Evolutionary conservation across 2,113 vertebrate species (phyloP), one percentile per base, ranked within the genome.

Genomic region (Rhipidura dahli): DNA sequence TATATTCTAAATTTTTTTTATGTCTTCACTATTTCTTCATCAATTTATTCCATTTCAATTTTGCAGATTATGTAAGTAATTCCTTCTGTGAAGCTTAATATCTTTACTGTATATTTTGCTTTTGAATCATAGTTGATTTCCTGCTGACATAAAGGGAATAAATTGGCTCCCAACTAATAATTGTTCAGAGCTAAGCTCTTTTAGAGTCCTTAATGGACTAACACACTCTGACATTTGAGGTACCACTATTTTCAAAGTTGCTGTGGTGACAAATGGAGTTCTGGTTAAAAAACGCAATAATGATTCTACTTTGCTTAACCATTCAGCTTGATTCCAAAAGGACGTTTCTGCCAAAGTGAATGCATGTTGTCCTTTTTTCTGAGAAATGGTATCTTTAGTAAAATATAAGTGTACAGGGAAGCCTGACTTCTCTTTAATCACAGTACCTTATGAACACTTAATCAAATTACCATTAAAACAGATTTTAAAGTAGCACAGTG

Each of bases 261-360:
- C 97, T 96, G 95, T 97, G 87, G 96, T 92, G 64, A 97, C 56
- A 70, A 86, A 76, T 53, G 49, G 61, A 79, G 44, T 77, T 91
- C 42, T 83, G 45, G 47, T 90, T 87, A 72, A 93, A 96, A 90
- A 57, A 6, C 44, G 87, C 69, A 87, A 89, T 35, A 66, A 22
- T 93, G 85, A 80, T 94, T 77, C 51, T 95, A 13, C 78, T 93
- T 96, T 92, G 39, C 87, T 97, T 95, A 97, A 94, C 76, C 59
- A 83, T 28, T 80, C 59, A 92, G 27, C 47, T 49, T 50, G 24
- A 18, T 89, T 92, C 33, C n/a, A 60, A 60, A 80, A 75, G 15
- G 42, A 37, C 6, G 31, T 89, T 93, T 87, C 49, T 66, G 24
- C 8, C 35, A 64, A 91, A 90, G 66, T 24, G 11, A 75, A 64